Evolutionary conservation across 2,113 vertebrate genomes (phyloP).

Genomic region (Apteryx mantelli): DNA sequence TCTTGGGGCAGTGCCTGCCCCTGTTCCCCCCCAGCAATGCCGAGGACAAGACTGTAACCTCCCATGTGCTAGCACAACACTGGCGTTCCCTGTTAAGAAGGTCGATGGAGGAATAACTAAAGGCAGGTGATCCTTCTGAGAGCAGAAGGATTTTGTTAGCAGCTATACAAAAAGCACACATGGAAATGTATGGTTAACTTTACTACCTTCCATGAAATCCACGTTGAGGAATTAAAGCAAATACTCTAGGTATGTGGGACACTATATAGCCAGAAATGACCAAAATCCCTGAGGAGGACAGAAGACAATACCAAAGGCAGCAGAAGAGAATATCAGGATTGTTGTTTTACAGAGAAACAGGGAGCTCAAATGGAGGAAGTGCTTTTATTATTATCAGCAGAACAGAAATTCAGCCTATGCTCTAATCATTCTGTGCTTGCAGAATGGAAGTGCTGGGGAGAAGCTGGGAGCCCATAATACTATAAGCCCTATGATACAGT

Average conservation of each 20-base stretch:
- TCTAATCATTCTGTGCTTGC: background rate
- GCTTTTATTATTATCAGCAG: background rate
- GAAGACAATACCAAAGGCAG: background rate
- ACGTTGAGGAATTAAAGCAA: background rate
- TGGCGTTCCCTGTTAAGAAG: background rate
- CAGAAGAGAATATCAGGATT: background rate
- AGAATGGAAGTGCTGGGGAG: background rate
- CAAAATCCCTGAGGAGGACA: background rate
- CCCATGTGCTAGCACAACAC: background rate
- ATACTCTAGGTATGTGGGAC: background rate
- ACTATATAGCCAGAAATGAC: background rate
- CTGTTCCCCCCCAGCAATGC: background rate
- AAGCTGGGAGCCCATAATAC: background rate
- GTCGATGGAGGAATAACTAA: background rate
- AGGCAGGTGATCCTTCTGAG: background rate
- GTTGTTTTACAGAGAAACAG: background rate
- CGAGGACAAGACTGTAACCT: background rate
- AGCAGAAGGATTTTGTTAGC: background rate
- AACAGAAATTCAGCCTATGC: background rate
- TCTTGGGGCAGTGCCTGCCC: accelerated
- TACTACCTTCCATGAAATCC: background rate
- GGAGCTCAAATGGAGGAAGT: background rate
- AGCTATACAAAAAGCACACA: background rate
- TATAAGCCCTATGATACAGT: background rate
- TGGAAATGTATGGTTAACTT: background rate